phyloP scores from a whole-genome alignment of 2,113 vertebrate genomes.

The Semnornis frantzii region DNA sequence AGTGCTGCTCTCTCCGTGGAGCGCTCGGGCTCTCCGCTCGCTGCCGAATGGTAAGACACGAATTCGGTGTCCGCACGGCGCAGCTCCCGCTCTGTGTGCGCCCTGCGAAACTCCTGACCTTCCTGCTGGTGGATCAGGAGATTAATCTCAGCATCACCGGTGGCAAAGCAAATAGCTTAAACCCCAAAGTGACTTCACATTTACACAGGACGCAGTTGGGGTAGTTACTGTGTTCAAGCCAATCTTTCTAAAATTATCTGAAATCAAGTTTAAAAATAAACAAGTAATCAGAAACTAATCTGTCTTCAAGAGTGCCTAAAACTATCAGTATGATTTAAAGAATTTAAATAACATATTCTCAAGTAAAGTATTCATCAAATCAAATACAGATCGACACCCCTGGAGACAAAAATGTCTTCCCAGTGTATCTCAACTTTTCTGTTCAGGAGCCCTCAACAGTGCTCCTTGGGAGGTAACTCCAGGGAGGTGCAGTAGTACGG shows the following conservation, averaged over 20 bases:
- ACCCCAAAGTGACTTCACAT: background rate
- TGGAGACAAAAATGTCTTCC: background rate
- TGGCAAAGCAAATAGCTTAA: background rate
- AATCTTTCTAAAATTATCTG: background rate
- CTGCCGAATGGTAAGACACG: background rate
- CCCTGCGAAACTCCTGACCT: rapidly evolving
- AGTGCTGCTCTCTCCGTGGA: background rate
- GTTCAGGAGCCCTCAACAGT: rapidly evolving
- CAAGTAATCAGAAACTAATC: background rate
- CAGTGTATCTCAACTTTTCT: too few relatives aligned
- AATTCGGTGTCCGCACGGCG: background rate
- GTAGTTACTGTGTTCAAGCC: background rate
- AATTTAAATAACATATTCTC: background rate
- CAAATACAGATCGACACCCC: background rate
- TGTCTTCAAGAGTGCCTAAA: background rate
- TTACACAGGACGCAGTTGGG: background rate
- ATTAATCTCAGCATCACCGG: background rate
- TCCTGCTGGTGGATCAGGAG: background rate
- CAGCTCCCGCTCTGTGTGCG: background rate
- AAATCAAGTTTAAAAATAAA: background rate
- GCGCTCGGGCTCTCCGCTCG: too few relatives aligned
- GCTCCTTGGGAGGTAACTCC: rapidly evolving
- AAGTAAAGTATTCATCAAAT: background rate
- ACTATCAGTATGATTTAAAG: background rate
- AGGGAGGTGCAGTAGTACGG: background rate